phyloP scores from a whole-genome alignment of 2,888 invertebrate genomes.

The Bombylius major region DNA sequence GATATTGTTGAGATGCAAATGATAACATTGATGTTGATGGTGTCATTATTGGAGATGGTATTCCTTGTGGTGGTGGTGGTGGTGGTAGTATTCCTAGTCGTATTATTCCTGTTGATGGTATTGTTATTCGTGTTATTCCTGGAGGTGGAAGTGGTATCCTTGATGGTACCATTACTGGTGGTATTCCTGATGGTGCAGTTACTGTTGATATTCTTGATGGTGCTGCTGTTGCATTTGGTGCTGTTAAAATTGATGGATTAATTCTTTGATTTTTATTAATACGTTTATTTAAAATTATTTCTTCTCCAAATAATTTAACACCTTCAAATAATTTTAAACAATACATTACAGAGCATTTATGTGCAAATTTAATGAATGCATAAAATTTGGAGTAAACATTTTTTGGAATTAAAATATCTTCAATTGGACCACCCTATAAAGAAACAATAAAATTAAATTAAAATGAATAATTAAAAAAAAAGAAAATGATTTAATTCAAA shows the following conservation, averaged over 20 bases:
- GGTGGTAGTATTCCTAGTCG: no score
- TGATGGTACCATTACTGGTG: no score
- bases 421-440: slow-evolving; percentile 53
- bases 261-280: no score
- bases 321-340: slow-evolving; percentile 62
- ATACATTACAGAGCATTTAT: slow-evolving; percentile 62
- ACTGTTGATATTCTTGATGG: no score
- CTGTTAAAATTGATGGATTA: no score
- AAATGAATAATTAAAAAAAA: no score
- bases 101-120: no score
- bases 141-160: no score
- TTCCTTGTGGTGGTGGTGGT: slow-evolving; percentile 7
- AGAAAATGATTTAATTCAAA: no score
- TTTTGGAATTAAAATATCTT: slow-evolving; percentile 60
- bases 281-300: slow-evolving; percentile 37
- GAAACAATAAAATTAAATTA: not conserved
- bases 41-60: slow-evolving; percentile 39
- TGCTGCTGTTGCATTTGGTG: no score
- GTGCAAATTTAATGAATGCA: slow-evolving; percentile 68
- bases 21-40: slow-evolving; percentile 37
- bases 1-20: slow-evolving; percentile 47
- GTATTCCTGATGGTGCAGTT: no score
- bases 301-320: slow-evolving; percentile 50
- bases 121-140: no score
- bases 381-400: slow-evolving; percentile 57